Conservation (phyloP, 2,113 vertebrate species). For the Thryonomys swinderianus region DNA sequence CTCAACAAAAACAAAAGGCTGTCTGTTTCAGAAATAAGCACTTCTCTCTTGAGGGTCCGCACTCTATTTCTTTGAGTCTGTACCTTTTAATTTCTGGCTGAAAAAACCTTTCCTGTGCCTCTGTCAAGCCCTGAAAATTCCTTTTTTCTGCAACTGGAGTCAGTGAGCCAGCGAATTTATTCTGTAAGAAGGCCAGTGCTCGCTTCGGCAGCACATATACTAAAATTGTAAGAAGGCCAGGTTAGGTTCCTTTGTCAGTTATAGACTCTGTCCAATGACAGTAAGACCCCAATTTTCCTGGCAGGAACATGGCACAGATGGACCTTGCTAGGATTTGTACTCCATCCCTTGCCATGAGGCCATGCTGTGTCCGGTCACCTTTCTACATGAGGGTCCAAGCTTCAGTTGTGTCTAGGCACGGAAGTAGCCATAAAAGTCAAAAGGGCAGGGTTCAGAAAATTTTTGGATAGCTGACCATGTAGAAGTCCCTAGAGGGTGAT, state of each 20-base stretch:
- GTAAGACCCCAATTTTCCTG: not conserved
- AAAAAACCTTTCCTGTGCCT: not conserved
- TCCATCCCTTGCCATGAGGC: not conserved
- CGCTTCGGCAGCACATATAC: too few species aligned
- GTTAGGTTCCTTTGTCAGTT: not conserved
- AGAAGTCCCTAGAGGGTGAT: not conserved
- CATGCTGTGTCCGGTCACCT: not conserved
- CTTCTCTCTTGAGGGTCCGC: not conserved
- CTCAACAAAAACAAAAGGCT: not conserved
- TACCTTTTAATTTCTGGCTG: not conserved
- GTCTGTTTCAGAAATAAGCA: not conserved
- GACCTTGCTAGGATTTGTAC: not conserved
- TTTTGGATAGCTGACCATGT: not conserved
- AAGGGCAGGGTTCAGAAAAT: not conserved
- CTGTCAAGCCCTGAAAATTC: not conserved
- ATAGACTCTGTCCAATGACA: not conserved
- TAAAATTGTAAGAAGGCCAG: not conserved
- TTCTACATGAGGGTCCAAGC: too few species aligned
- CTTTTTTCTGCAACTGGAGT: not conserved
- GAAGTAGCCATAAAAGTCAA: not conserved
- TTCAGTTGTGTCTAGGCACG: not conserved
- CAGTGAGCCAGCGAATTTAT: not conserved
- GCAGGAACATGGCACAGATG: too few species aligned
- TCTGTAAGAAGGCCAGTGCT: not conserved
- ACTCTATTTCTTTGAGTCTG: not conserved